phyloP scores from a whole-genome alignment of 2,888 invertebrate species.

The Acronicta leporina region DNA sequence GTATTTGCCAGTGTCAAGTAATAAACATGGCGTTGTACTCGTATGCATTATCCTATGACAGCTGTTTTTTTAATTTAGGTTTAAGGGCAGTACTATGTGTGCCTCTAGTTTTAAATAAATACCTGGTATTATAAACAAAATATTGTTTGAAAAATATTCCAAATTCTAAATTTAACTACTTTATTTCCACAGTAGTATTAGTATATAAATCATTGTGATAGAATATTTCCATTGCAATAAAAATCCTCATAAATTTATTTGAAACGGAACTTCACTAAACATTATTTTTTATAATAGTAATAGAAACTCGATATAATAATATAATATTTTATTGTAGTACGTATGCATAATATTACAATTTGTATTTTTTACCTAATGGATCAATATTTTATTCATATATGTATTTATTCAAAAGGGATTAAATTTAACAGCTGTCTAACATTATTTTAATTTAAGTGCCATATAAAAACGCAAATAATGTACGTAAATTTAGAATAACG shows the following conservation, averaged over 20 bases:
- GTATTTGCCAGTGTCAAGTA: too few species aligned
- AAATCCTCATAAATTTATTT: not conserved
- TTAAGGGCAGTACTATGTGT: too few species aligned
- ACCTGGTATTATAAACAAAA: too few species aligned
- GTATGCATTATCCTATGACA: too few species aligned
- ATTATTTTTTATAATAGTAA: not conserved
- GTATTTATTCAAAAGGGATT: constrained; percentile 33
- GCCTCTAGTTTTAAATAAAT: too few species aligned
- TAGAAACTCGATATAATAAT: constrained; percentile 2
- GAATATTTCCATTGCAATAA: not conserved
- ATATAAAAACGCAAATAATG: constrained; percentile 2
- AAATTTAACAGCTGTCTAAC: constrained; percentile 5
- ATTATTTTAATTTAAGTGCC: constrained; percentile 18
- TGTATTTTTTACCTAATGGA: constrained; percentile 10
- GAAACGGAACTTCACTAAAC: not conserved
- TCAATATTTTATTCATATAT: constrained; percentile 37
- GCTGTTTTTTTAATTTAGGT: too few species aligned
- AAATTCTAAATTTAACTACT: too few species aligned
- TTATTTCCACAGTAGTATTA: too few species aligned
- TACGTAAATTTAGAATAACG: not conserved
- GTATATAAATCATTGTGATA: not conserved
- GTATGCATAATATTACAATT: constrained; percentile 37
- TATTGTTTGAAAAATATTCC: not conserved
- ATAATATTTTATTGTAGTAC: constrained; percentile 32
- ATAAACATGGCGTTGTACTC: too few species aligned